phyloP scores from a whole-genome alignment of 2,888 invertebrate species.

The Morpho achilles region DNA sequence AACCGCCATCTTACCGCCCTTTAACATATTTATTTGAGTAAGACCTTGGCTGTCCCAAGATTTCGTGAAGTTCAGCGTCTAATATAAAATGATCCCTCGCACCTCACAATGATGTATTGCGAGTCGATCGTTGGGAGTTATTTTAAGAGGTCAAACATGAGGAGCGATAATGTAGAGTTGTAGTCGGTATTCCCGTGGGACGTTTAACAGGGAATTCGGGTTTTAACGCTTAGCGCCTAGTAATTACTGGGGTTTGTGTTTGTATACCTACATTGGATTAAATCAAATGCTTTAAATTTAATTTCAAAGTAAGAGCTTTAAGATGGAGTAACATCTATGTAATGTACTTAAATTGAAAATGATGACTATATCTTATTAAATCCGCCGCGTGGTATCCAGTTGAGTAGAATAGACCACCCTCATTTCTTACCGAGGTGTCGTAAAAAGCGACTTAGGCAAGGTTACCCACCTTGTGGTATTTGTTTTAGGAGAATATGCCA shows the following conservation, averaged over 20 bases:
- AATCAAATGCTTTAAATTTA: conserved; percentile 23
- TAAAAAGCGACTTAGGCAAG: no score
- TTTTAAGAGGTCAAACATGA: conserved; percentile 49
- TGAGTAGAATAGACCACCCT: no score
- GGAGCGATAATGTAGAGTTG: conserved; percentile 47
- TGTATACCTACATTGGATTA: conserved; percentile 39
- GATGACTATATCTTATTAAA: no score
- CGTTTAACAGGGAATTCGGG: conserved; percentile 68
- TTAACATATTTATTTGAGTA: conserved; percentile 42
- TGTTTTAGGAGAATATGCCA: no score
- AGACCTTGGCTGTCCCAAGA: conserved; percentile 42
- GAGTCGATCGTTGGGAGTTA: conserved; percentile 25
- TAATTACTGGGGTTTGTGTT: conserved; percentile 66
- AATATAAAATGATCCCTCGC: conserved; percentile 3
- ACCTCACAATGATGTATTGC: not conserved
- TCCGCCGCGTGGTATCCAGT: no score
- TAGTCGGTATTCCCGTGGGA: conserved; percentile 53
- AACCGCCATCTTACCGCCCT: conserved; percentile 39
- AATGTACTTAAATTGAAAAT: no score
- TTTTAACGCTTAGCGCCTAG: conserved; percentile 61
- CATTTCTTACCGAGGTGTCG: no score
- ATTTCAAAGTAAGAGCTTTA: conserved; percentile 5
- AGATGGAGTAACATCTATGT: no score
- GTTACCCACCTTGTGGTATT: no score
- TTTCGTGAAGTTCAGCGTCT: conserved; percentile 38